Base-by-base conservation (phyloP, 2,888 invertebrate species). In the Tubulanus polymorphus region DNA sequence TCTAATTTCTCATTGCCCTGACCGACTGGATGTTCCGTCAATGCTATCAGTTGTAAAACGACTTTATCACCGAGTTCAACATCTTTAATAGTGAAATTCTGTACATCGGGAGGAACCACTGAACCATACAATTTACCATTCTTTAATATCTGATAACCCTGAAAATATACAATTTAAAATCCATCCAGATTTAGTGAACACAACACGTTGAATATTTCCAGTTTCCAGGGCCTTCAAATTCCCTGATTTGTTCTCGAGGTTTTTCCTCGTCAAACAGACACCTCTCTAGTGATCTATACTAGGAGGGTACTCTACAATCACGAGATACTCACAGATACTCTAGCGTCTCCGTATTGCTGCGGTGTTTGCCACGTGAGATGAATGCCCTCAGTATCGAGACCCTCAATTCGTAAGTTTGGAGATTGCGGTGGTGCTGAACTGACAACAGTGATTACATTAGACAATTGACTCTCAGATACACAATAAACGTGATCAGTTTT, bases 141-240 rank as follows among this genome's bases (percentile, higher is more conserved):
- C 64, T 73, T 76, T 61, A 79, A 60, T 68, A 79, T 70, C 60
- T 78, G 78, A 63, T 76, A 79, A 27, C 79, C 79, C 76, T 77
- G 58, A 6, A 61, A 62, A 54, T 32, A 32, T n/a, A 32, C 35
- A 32, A 32, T 10, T n/a, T n/a, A 10, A 32, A 32, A 32, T 12
- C n/a, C 35, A 32, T 32, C 10, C 10, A 32, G n/a, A 32, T 32
- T 10, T 32, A 32, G 35, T 32, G 35, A 10, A 32, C 35, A 32
- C 35, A 32, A 32, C 10, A 32, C 35, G 10, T 32, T 32, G 10
- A 10, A 10, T 32, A 32, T n/a, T n/a, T n/a, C n/a, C n/a, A n/a
- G n/a, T n/a, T n/a, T n/a, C n/a, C n/a, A n/a, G n/a, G n/a, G n/a
- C n/a, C n/a, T n/a, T n/a, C n/a, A n/a, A n/a, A n/a, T n/a, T n/a